Conservation (phyloP, 2,888 invertebrate species). For the Clostera curtula region DNA sequence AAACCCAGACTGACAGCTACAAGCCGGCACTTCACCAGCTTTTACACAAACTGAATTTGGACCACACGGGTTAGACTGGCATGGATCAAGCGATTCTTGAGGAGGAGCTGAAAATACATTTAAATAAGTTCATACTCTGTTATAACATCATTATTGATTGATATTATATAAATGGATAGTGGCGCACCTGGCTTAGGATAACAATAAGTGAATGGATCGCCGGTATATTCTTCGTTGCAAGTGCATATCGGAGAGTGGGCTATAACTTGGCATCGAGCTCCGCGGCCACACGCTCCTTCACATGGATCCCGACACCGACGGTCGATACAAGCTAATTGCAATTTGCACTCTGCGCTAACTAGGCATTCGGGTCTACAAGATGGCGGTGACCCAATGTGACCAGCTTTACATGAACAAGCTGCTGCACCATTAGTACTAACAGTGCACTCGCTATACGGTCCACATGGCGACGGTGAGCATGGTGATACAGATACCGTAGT, state of each 20-base stretch:
- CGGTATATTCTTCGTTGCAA: conserved; percentile 79
- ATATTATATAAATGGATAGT: conserved; percentile 5
- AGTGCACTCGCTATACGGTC: conserved; percentile 80
- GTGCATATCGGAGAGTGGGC: conserved; percentile 85
- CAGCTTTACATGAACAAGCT: conserved; percentile 81
- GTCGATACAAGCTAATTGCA: conserved; percentile 80
- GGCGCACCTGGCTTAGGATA: conserved; percentile 71
- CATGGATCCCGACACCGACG: conserved; percentile 84
- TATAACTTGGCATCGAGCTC: conserved; percentile 82
- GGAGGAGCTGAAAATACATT: conserved; percentile 31
- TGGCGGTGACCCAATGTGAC: conserved; percentile 84
- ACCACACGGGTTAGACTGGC: conserved; percentile 81
- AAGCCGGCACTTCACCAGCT: conserved; percentile 76
- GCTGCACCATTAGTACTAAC: conserved; percentile 71
- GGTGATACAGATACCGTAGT: conserved; percentile 37
- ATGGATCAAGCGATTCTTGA: conserved; percentile 64
- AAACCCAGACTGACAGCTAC: conserved; percentile 77
- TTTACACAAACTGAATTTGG: conserved; percentile 78
- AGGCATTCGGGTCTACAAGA: conserved; percentile 85
- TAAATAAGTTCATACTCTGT: neutral
- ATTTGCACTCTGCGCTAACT: conserved; percentile 81
- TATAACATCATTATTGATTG: neutral
- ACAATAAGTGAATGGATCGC: conserved; percentile 82
- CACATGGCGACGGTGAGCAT: conserved; percentile 87
- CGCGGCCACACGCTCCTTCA: conserved; percentile 82